Percentiles rank a stretch among this genome's conserved stretches.
Evolutionary conservation across 2,113 vertebrate genomes (phyloP).

Genomic region (Psephotus haematonotus): DNA sequence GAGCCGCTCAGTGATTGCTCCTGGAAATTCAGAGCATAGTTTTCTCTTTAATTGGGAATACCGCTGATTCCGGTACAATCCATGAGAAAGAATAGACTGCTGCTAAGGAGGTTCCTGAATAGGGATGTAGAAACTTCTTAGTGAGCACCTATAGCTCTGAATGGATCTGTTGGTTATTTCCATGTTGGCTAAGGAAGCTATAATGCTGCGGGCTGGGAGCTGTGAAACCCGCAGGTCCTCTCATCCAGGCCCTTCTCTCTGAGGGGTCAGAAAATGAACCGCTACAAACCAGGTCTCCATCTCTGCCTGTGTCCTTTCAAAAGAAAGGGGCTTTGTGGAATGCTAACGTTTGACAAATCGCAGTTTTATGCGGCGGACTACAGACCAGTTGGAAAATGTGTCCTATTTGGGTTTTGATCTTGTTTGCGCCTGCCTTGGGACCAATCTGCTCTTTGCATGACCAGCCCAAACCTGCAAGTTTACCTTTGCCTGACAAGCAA

Average conservation of each 20-base stretch:
- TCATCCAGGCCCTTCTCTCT: not conserved
- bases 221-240: not conserved
- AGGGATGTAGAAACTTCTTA: not conserved
- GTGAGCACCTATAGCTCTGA: not conserved
- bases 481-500: not conserved
- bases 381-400: not conserved
- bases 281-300: not conserved
- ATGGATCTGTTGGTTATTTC: not conserved
- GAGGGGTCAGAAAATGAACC: not conserved
- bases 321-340: not conserved
- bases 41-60: not conserved
- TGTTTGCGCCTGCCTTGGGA: not conserved
- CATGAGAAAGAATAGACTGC: not conserved
- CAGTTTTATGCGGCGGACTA: not conserved
- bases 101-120: not conserved
- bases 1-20: not conserved
- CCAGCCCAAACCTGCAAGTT: not conserved
- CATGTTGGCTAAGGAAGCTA: not conserved
- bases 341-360: not conserved
- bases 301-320: not conserved
- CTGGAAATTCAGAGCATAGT: not conserved
- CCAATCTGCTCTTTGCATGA: not conserved
- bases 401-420: not conserved
- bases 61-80: not conserved
- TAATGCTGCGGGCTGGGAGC: not conserved